phyloP scores from a whole-genome alignment of 1,140 invertebrate species.

The Magallana ariakensis region DNA sequence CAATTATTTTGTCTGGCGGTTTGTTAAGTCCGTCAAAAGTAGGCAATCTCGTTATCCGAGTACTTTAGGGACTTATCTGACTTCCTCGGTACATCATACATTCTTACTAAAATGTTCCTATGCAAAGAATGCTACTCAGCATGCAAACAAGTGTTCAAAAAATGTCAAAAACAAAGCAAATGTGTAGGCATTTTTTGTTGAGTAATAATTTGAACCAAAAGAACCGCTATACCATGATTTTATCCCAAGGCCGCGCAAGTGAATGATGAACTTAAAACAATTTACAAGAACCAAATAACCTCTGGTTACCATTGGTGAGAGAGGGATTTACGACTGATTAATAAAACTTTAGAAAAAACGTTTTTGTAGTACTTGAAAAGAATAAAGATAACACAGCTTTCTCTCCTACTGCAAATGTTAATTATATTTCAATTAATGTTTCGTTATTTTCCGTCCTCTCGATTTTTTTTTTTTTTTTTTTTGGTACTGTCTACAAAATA shows the following conservation, averaged over 20 bases:
- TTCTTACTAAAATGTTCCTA: background rate
- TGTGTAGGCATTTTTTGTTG: background rate
- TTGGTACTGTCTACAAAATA: background rate
- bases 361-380: background rate
- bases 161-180: background rate
- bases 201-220: conserved; percentile 5
- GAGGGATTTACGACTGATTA: background rate
- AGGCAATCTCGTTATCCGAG: background rate
- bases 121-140: background rate
- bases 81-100: background rate
- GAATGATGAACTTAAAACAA: background rate
- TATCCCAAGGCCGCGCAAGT: conserved; percentile 1
- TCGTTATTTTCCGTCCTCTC: background rate
- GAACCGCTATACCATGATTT: conserved; percentile 3
- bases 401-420: background rate
- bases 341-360: background rate
- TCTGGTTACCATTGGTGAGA: background rate
- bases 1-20: background rate
- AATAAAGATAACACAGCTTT: background rate
- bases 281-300: background rate
- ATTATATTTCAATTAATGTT: no score
- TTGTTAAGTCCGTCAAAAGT: background rate
- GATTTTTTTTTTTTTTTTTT: background rate
- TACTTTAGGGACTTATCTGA: background rate
- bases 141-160: conserved; percentile 7